These are phyloP conservation scores for Cyprinodon diabolis DNA, from an alignment of 2,797 vertebrate species.

Conservation along the genomic window DNA sequence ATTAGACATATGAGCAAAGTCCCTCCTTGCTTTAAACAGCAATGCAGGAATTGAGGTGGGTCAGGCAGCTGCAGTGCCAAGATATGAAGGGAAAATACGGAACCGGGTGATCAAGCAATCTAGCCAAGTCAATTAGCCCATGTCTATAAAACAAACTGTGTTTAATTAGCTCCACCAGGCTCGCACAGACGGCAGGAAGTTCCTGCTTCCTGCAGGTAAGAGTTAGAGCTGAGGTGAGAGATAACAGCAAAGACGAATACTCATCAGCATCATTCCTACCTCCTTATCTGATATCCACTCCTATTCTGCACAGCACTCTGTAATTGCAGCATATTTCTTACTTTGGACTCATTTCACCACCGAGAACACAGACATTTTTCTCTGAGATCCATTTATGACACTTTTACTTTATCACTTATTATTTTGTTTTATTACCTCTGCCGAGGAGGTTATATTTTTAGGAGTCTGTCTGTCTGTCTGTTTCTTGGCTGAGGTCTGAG, in stretches of 20 bases:
- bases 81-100: conserved; percentile 74
- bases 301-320: conserved; percentile 15
- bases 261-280: conserved; percentile 32
- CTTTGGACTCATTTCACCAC: neutral
- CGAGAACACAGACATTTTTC: neutral
- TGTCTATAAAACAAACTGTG: conserved; percentile 78
- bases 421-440: neutral
- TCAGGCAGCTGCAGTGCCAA: conserved; percentile 59
- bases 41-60: conserved; percentile 44
- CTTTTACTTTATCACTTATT: neutral
- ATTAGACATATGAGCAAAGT: conserved; percentile 70
- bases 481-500: no score
- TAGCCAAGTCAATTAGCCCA: conserved; percentile 78
- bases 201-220: conserved; percentile 45
- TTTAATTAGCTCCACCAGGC: conserved; percentile 73
- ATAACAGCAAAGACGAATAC: conserved; percentile 42
- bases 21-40: conserved; percentile 53
- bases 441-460: no score
- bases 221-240: conserved; percentile 13
- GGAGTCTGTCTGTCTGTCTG: no score
- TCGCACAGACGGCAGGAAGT: conserved; percentile 54
- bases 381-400: neutral
- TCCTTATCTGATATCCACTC: conserved; percentile 46
- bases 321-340: conserved; percentile 14
- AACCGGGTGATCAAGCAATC: conserved; percentile 62